Base-by-base conservation (phyloP, 2,113 vertebrate genomes). In the Perca schrenkii region DNA sequence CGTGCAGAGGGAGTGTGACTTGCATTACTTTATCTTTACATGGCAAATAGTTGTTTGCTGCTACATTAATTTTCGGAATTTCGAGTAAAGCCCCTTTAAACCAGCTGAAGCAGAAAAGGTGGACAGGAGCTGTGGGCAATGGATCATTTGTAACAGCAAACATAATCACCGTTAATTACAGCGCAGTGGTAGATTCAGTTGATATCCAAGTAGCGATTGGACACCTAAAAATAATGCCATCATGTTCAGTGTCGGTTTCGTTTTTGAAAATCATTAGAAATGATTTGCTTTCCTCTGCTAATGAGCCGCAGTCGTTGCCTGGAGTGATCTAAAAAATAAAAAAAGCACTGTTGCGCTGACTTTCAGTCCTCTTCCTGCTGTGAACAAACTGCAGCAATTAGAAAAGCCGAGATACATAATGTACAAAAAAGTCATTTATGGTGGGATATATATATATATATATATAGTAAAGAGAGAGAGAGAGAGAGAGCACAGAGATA, bases 311-410 rank as follows among this genome's bases (percentile, higher is more conserved):
- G 80, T 65, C 49, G 2, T 75, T 28, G 86, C 90, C 88, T 61
- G 83, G 67, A 85, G 86, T 77, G 80, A 68, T 86, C 36, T 61
- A 17, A 82, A 86, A 11, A 43, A 43, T 11, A 43, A 43, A 11
- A 43, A 79, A 86, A 66, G 65, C 77, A 67, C 54, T 47, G 60
- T 62, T 69, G 86, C 52, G 5, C 76, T 66, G 74, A 47, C 72
- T 85, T 81, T 82, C 54, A 52, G 57, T 82, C 22, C 50, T 34
- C 40, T 14, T 34, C 87, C 84, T 53, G 83, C 87, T 92, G 91
- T 65, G 89, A 91, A 89, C 85, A 91, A 92, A 89, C 89, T 62
- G 52, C 83, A 82, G 90, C 86, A 93, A 92, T 93, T 91, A 93
- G 66, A 47, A 56, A 25, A 82, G 77, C 64, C 16, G 68, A 88